A percentile compares a stretch with the other conserved stretches of the same genome.
Evolutionary conservation across 2,888 invertebrate genomes (phyloP).

Genomic region (Dolichomitus sp.): DNA sequence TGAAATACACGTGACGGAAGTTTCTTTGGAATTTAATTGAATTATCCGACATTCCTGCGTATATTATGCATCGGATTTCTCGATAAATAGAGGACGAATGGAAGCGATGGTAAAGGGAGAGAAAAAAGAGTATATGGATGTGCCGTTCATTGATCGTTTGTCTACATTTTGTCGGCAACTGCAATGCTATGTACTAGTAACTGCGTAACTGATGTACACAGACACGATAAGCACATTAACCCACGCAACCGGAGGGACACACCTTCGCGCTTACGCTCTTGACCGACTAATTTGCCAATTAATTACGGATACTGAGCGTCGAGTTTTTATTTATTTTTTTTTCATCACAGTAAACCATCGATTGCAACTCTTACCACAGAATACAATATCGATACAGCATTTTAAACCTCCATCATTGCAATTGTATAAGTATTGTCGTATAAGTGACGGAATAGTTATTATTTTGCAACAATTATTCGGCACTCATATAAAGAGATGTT

Average conservation of each 20-base stretch:
- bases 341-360: not conserved
- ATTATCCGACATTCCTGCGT: not conserved
- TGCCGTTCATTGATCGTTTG: conserved; percentile 5
- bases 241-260: conserved; percentile 37
- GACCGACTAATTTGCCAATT: conserved; percentile 47
- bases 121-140: conserved; percentile 9
- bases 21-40: not conserved
- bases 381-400: not conserved
- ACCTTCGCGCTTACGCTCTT: conserved; percentile 34
- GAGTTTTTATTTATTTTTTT: not conserved
- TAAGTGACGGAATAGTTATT: too few species aligned
- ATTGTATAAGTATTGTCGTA: too few species aligned
- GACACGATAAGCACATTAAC: conserved; percentile 30
- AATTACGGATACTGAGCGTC: conserved; percentile 23
- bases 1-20: conserved; percentile 1
- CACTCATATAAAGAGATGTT: too few species aligned
- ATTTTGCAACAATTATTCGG: too few species aligned
- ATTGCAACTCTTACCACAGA: not conserved
- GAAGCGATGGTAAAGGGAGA: not conserved
- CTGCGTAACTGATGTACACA: not conserved
- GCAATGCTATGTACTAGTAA: not conserved
- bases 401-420: too few species aligned
- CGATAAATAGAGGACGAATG: not conserved
- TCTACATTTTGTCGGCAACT: not conserved
- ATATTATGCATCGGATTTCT: not conserved